Evolutionary conservation across 2,113 vertebrate species (phyloP), one percentile per base, ranked within the genome.

Genomic region (Dendropsophus ebraccatus): DNA sequence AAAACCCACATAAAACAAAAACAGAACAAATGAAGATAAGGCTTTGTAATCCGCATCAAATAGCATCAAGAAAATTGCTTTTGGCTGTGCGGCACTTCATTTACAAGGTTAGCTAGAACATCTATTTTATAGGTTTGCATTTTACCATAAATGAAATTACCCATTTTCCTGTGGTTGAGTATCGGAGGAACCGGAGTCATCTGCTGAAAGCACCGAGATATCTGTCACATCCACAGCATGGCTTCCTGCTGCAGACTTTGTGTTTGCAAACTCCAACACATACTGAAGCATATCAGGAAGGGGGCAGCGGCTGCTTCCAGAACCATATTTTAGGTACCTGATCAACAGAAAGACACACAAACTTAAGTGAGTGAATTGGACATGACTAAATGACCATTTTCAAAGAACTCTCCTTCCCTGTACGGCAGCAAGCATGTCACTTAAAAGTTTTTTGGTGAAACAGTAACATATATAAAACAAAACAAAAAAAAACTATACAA

Each of bases 201-300:
- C 84, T 58, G 76, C 56, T 86, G 58, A 21, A 73, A 52, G 37
- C 37, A 12, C 30, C 5, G 76, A 19, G 10, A 2, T 72, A 25
- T 25, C 60, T 17, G 91, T 82, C 21, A 91, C 25, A 45, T 60
- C 0, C 17, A 0, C 32, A 52, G 0, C 5, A 9, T 67, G 37
- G 86, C 28, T 19, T 23, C 91, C 2, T 84, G 79, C 93, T 1
- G 94, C 73, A 13, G 94, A 92, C 85, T 95, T 96, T 0, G 96
- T 94, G 25, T 94, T 91, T n/a, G 96, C 90, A 84, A 99, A 99
- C 88, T 99, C 97, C 11, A 99, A 92, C 12, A 99, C 95, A 0
- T 97, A 98, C 89, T 97, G 97, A 81, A 99, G 88, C 96, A 99
- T 97, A 89, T 99, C 97, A 0, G 95, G 95, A 35, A 99, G 94